Evolutionary conservation across 2,888 invertebrate species (phyloP).

Genomic region (Nesidiocoris tenuis): DNA sequence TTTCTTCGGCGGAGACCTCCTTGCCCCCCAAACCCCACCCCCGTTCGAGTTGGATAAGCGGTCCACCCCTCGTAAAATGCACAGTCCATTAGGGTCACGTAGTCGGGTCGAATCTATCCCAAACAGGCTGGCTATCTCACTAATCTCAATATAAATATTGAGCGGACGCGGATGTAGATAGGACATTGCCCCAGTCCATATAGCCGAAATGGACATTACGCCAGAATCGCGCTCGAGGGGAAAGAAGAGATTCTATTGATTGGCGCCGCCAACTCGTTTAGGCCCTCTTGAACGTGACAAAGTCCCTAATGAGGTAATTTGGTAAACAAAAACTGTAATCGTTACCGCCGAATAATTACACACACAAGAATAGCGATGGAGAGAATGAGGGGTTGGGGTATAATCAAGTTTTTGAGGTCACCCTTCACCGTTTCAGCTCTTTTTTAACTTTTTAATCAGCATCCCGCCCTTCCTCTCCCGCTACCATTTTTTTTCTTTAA

Average conservation of each 20-base stretch:
- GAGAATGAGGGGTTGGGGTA: slow-evolving; percentile 7
- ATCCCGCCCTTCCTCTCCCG: neutral
- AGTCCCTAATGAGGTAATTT: slow-evolving; percentile 44
- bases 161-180: neutral
- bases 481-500: slow-evolving; percentile 4
- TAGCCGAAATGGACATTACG: neutral
- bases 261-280: slow-evolving; percentile 15
- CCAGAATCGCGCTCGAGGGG: neutral
- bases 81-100: neutral
- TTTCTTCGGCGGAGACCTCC: neutral
- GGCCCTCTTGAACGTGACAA: slow-evolving; percentile 35
- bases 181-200: neutral
- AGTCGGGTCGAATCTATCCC: neutral
- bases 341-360: slow-evolving; percentile 42
- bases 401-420: slow-evolving; percentile 36
- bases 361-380: slow-evolving; percentile 32
- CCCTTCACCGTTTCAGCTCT: slow-evolving; percentile 1
- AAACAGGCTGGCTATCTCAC: neutral
- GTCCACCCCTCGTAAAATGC: neutral
- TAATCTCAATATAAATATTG: neutral
- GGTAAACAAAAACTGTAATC: slow-evolving; percentile 44
- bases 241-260: slow-evolving; percentile 22
- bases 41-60: neutral
- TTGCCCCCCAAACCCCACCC: too few relatives aligned
- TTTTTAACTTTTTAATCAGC: slow-evolving; percentile 34